phyloP scores from a whole-genome alignment of 2,888 invertebrate genomes.

The Drosophila paramelanica region DNA sequence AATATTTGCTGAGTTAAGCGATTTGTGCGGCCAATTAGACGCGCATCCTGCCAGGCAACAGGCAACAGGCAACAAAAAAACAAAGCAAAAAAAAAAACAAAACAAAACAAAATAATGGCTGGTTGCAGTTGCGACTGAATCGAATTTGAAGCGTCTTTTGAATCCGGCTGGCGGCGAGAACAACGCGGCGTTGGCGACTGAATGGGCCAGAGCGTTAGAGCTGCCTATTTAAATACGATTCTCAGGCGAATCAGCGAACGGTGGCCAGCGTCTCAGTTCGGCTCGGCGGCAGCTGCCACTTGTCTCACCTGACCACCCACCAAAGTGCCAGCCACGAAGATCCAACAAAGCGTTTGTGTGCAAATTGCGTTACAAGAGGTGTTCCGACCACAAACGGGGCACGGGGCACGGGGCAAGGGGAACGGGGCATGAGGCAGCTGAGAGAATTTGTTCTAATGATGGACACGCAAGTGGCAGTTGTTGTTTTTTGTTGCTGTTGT shows the following conservation, averaged over 20 bases:
- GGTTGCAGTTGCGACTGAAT: background rate
- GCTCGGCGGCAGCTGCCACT: conserved; percentile 61
- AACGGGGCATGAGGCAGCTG: conserved; percentile 6
- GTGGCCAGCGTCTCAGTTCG: conserved; percentile 42
- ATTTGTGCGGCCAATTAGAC: conserved; percentile 41
- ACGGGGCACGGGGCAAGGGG: background rate
- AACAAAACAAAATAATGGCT: too few relatives aligned
- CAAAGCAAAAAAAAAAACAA: too few relatives aligned
- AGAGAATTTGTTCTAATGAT: conserved; percentile 83
- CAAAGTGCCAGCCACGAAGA: conserved; percentile 66
- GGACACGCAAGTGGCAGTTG: conserved; percentile 71
- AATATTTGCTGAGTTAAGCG: conserved; percentile 11
- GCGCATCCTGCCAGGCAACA: conserved; percentile 61
- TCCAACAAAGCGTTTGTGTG: conserved; percentile 71
- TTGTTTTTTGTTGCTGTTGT: conserved; percentile 26
- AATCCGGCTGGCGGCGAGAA: conserved; percentile 73
- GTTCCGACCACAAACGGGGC: conserved; percentile 1
- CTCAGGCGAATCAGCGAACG: conserved; percentile 78
- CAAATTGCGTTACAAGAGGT: conserved; percentile 81
- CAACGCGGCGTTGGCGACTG: conserved; percentile 82
- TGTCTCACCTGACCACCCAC: conserved; percentile 85
- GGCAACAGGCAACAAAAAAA: background rate
- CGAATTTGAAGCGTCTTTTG: background rate
- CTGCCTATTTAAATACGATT: conserved; percentile 83
- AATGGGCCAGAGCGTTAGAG: conserved; percentile 76